Conservation (phyloP, 2,888 invertebrate genomes). For the Chrysina gloriosa region DNA sequence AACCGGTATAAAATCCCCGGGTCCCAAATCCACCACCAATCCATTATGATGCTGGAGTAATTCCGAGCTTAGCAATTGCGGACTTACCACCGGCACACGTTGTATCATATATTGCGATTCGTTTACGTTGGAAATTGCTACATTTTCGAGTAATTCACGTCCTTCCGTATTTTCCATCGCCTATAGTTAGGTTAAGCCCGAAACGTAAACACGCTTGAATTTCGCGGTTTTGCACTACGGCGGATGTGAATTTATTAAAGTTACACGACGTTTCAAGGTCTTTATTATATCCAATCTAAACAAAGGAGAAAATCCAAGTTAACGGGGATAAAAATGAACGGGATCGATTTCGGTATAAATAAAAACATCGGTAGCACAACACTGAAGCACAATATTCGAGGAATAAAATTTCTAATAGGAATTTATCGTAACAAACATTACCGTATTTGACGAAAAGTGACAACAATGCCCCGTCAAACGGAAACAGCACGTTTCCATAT, state of each 20-base stretch:
- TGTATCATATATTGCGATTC: constrained; percentile 63
- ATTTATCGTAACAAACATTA: constrained; percentile 42
- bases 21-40: constrained; percentile 63
- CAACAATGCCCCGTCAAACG: constrained; percentile 62
- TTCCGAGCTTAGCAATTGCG: constrained; percentile 61
- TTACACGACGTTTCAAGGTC: constrained; percentile 64
- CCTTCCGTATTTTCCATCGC: constrained; percentile 57
- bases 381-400: constrained; percentile 6
- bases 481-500: constrained; percentile 46
- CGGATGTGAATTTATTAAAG: constrained; percentile 54
- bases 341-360: background rate
- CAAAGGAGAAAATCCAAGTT: constrained; percentile 31
- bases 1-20: constrained; percentile 63
- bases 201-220: constrained; percentile 50
- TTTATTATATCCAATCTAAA: constrained; percentile 44
- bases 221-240: constrained; percentile 50
- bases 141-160: constrained; percentile 59
- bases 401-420: constrained; percentile 25
- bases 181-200: background rate
- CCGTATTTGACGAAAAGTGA: constrained; percentile 62
- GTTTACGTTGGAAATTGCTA: constrained; percentile 59
- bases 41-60: constrained; percentile 62
- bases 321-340: background rate
- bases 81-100: constrained; percentile 60
- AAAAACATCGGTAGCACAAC: background rate